Base-by-base conservation (phyloP, 2,888 invertebrate species). In the Scrobipalpa atriplicella region DNA sequence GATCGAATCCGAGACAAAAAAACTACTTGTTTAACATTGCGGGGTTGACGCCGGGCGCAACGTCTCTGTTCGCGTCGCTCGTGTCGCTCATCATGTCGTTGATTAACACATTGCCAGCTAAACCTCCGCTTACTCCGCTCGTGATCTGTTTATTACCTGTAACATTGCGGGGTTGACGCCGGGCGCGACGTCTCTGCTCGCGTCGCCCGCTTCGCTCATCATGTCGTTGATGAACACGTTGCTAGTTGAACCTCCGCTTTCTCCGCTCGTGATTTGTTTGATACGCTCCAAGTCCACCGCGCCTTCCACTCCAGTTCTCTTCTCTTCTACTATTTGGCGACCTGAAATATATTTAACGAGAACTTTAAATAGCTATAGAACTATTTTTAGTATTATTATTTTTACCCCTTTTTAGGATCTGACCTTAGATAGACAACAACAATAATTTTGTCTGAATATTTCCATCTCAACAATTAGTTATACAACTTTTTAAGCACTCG, bases 321-420 rank as follows among this genome's bases (percentile, higher is more conserved):
- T 87, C 71, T 90, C 91, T 75, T 92, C 90, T 29, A 90, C 72
- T 70, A 93, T 81, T 76, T 90, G 91, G 41, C 92, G 90, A 68
- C 92, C 92, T 92, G 75, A 0, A 68, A 72, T 65, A 56, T 5
- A 19, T 16, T n/a, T n/a, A n/a, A n/a, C 6, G n/a, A n/a, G 0
- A 18, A 19, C 73, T 71, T 3, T 29, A 29, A 29, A 29, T n/a
- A n/a, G n/a, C n/a, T n/a, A n/a, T n/a, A n/a, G n/a, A n/a, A n/a
- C n/a, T n/a, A n/a, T n/a, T n/a, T n/a, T n/a, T n/a, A n/a, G n/a
- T n/a, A n/a, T n/a, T n/a, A n/a, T n/a, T n/a, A n/a, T n/a, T n/a
- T n/a, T n/a, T n/a, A n/a, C n/a, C n/a, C n/a, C n/a, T n/a, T n/a
- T n/a, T n/a, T n/a, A n/a, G n/a, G n/a, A n/a, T n/a, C n/a, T n/a